A percentile compares a stretch with the other conserved stretches of the same genome.
These are phyloP conservation scores for Sylvietta virens DNA, from an alignment of 2,113 vertebrate species.

Conservation along the genomic window DNA sequence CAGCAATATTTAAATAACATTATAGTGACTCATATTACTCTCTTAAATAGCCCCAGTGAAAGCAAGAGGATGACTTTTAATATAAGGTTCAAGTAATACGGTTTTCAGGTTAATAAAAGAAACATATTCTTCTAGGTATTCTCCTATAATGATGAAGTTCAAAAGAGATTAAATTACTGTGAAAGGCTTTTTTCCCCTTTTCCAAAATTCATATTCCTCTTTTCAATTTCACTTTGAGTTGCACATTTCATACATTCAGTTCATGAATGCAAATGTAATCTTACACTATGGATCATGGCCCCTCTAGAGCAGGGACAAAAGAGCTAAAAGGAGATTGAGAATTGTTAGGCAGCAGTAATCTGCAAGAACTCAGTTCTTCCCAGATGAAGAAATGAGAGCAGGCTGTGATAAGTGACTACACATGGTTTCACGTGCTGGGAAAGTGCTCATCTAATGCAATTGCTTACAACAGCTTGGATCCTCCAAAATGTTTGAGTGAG, in stretches of 20 bases:
- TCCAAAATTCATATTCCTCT: neutral
- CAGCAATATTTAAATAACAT: neutral
- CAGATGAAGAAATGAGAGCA: neutral
- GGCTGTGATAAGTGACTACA: neutral
- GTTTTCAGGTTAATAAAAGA: slow-evolving; percentile 5
- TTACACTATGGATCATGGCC: neutral
- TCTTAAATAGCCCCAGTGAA: neutral
- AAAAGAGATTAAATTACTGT: neutral
- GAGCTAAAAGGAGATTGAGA: neutral
- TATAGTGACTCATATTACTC: neutral
- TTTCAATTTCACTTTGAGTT: neutral
- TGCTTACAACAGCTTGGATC: neutral
- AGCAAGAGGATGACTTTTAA: neutral
- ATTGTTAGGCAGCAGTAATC: neutral
- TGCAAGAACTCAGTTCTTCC: neutral
- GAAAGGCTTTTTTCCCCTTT: neutral
- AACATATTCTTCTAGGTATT: neutral
- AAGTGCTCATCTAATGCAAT: neutral
- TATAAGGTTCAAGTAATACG: neutral
- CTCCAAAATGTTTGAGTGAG: neutral
- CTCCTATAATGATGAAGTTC: neutral
- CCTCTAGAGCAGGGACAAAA: neutral
- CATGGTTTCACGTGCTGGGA: neutral
- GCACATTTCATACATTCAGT: neutral
- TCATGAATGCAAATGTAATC: neutral